A percentile compares a stretch with the other conserved stretches of the same genome.
These are phyloP conservation scores for Varecia variegata DNA, from an alignment of 2,797 vertebrate genomes.

Conservation along the genomic window DNA sequence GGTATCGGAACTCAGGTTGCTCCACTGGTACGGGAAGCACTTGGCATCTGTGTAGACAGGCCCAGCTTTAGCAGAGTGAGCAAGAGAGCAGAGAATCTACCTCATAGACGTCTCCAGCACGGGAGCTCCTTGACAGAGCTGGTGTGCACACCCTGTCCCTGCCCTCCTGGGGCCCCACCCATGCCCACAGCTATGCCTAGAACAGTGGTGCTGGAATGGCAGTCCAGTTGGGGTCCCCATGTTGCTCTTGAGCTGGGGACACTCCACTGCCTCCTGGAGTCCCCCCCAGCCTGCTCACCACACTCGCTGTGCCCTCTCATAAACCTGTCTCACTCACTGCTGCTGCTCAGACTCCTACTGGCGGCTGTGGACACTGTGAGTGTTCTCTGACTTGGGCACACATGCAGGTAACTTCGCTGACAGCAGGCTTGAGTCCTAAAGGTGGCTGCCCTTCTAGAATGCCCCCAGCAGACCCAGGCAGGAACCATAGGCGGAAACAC, in stretches of 20 bases:
- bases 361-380: slow-evolving; percentile 15
- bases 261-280: background rate
- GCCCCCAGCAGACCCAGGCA: background rate
- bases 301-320: too few relatives aligned
- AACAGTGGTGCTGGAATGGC: background rate
- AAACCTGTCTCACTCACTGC: background rate
- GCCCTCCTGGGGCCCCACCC: background rate
- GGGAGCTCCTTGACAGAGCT: background rate
- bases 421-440: background rate
- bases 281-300: background rate
- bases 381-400: slow-evolving; percentile 44
- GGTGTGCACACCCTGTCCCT: fast-evolving
- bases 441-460: slow-evolving; percentile 3
- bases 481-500: background rate
- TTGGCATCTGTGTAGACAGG: background rate
- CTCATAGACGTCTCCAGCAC: fast-evolving
- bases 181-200: background rate
- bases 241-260: background rate
- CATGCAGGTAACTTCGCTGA: slow-evolving; percentile 31
- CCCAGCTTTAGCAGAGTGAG: background rate
- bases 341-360: slow-evolving; percentile 38
- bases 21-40: background rate
- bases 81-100: background rate
- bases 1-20: background rate
- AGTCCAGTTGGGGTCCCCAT: background rate